Conservation (phyloP, 2,888 invertebrate genomes). For the Sicus ferrugineus region DNA sequence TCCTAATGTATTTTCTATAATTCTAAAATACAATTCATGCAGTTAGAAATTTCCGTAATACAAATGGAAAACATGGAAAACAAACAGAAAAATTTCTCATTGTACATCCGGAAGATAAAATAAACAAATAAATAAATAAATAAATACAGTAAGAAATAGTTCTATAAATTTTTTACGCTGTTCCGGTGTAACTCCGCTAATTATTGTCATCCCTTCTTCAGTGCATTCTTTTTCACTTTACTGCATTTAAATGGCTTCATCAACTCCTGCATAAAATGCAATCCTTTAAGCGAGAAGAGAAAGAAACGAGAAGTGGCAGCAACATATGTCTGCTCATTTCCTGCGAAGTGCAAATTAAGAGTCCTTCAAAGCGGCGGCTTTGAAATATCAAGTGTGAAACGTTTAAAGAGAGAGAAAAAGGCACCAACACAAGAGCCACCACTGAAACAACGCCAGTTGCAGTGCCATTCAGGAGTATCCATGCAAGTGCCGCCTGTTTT, state of each 20-base stretch:
- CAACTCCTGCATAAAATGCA: not conserved
- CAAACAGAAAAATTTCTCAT: no score
- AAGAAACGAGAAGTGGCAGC: not conserved
- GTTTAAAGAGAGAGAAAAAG: conserved; percentile 36
- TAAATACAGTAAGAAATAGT: no score
- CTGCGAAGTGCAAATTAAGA: not conserved
- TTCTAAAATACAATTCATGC: no score
- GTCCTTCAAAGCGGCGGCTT: conserved; percentile 2
- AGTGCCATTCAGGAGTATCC: conserved; percentile 46
- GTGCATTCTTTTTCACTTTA: not conserved
- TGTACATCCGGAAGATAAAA: no score
- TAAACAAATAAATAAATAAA: no score
- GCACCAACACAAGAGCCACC: conserved; percentile 46
- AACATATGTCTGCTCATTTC: not conserved
- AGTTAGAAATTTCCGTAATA: no score
- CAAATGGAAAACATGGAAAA: no score
- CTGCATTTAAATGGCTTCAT: not conserved
- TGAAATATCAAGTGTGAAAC: conserved; percentile 48
- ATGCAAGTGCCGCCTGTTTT: not conserved
- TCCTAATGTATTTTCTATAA: no score
- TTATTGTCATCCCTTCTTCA: no score
- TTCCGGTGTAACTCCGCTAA: no score
- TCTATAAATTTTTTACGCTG: no score
- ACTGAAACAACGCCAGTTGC: conserved; percentile 45
- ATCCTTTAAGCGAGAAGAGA: not conserved